phyloP scores from a whole-genome alignment of 2,797 vertebrate species.

The Leuciscus waleckii region DNA sequence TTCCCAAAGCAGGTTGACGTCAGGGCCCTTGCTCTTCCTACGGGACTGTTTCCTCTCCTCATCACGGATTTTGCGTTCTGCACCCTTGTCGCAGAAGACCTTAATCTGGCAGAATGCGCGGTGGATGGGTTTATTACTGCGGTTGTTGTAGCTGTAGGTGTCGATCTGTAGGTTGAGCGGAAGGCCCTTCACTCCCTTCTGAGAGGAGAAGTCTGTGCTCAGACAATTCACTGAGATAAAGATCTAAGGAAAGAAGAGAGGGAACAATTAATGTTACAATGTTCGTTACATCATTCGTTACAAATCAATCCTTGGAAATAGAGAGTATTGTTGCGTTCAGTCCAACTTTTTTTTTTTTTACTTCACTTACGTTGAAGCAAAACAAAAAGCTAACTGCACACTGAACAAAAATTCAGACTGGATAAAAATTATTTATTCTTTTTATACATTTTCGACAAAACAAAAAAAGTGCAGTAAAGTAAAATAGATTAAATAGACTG shows the following conservation, averaged over 20 bases:
- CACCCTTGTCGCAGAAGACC: conserved; percentile 99
- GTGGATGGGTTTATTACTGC: conserved; percentile 98
- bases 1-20: conserved; percentile 77
- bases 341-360: no score
- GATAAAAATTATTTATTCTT: no score
- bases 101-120: conserved; percentile 98
- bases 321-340: background rate
- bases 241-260: conserved; percentile 78
- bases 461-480: no score
- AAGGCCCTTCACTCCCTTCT: conserved; percentile 97
- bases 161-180: conserved; percentile 97
- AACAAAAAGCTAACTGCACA: background rate
- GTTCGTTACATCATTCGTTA: background rate
- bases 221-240: conserved; percentile 99
- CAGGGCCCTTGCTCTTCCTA: conserved; percentile 93
- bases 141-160: conserved; percentile 99
- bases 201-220: conserved; percentile 98
- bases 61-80: conserved; percentile 97
- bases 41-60: conserved; percentile 98
- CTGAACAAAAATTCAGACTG: background rate
- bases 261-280: background rate
- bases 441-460: no score
- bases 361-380: background rate
- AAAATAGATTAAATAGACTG: no score
- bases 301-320: background rate